A percentile compares a stretch with the other conserved stretches of the same genome.
Conservation (phyloP, 1,140 invertebrate species). For the Chironomus tepperi region DNA sequence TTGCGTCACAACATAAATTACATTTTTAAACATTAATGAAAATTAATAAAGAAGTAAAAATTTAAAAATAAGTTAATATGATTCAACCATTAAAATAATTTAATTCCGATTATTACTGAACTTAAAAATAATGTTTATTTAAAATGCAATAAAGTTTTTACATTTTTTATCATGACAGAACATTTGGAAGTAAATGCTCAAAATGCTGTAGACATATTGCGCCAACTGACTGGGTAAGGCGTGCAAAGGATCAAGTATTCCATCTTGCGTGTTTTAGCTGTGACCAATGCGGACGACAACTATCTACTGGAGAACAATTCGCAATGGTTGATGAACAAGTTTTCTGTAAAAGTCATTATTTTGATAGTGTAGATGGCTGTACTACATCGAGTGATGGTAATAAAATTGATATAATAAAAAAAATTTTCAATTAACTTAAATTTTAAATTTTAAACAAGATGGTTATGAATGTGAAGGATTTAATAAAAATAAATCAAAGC, state of each 20-base stretch:
- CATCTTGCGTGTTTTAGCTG: conserved; percentile 98
- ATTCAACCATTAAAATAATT: too few relatives aligned
- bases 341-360: conserved; percentile 92
- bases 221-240: conserved; percentile 92
- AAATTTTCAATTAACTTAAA: background rate
- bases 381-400: conserved; percentile 78
- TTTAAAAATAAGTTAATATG: too few relatives aligned
- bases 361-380: conserved; percentile 86
- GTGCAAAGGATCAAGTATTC: conserved; percentile 88
- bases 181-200: conserved; percentile 91
- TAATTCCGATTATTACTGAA: too few relatives aligned
- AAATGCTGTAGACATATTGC: conserved; percentile 89
- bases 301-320: conserved; percentile 96
- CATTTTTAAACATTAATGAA: too few relatives aligned
- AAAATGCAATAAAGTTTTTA: too few relatives aligned
- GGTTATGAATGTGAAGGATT: conserved; percentile 80
- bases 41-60: too few relatives aligned
- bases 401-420: conserved; percentile 31
- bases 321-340: conserved; percentile 86
- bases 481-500: conserved; percentile 89
- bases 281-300: conserved; percentile 91
- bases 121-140: too few relatives aligned
- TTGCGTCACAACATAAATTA: too few relatives aligned
- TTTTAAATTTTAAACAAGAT: conserved; percentile 45
- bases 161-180: conserved; percentile 56